Percentiles rank a stretch among this genome's conserved stretches.
Evolutionary conservation across 64 coral and sea anemone genomes (phyloP).

Genomic region (Actinia tenebrosa): DNA sequence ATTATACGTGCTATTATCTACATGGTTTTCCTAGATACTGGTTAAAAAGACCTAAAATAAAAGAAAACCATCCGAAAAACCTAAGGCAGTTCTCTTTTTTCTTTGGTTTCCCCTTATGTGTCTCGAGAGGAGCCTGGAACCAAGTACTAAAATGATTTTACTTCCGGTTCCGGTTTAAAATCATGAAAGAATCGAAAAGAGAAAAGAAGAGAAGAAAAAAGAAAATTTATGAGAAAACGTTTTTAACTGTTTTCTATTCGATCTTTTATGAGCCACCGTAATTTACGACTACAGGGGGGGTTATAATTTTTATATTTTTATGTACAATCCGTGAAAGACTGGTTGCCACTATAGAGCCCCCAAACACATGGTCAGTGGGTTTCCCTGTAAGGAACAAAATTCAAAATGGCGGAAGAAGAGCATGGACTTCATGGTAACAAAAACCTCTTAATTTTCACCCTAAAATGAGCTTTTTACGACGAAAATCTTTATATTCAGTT

Average conservation of each 20-base stretch:
- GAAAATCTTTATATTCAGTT: not conserved
- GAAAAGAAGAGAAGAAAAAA: no score
- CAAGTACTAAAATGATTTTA: not conserved
- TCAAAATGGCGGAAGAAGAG: constrained; percentile 60
- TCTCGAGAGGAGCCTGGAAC: not conserved
- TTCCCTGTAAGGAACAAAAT: not conserved
- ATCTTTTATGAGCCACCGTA: no score
- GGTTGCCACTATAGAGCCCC: not conserved
- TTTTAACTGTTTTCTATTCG: no score
- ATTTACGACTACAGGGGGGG: no score
- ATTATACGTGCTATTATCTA: not conserved
- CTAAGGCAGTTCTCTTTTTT: not conserved
- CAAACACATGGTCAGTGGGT: not conserved
- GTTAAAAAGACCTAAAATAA: not conserved
- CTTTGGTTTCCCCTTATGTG: not conserved
- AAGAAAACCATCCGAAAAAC: not conserved
- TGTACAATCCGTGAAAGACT: not conserved
- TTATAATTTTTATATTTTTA: not conserved
- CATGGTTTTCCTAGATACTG: not conserved
- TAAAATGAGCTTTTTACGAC: not conserved
- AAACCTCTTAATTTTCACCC: not conserved
- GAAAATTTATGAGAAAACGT: no score
- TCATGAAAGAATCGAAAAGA: no score
- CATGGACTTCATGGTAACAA: constrained; percentile 39
- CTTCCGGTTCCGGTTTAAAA: not conserved